Base-by-base conservation (phyloP, 2,113 vertebrate species). In the Steatornis caripensis region DNA sequence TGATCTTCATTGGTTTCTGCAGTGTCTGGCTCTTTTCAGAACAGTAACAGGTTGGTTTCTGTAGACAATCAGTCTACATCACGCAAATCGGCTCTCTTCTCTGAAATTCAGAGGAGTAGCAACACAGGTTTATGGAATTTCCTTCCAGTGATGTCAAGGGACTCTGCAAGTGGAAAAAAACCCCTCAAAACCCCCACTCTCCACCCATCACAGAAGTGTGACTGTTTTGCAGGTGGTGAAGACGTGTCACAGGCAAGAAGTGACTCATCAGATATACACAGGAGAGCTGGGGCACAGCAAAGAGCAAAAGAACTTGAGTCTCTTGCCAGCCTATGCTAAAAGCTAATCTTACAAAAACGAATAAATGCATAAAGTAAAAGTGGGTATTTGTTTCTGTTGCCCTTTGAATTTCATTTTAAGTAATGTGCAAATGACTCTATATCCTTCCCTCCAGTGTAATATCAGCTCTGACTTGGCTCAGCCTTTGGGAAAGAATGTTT, bases 21-120 rank as follows among this genome's bases (percentile, higher is more conserved):
- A 79, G 90, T 34, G 49, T 71, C 80, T 96, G 81, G 65, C 78
- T 74, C 86, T 94, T 94, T 78, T 84, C 79, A 87, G 55, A 54
- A 41, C 57, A 70, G 64, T 80, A 90, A 92, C 91, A 95, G 79
- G 79, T 75, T 1, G 0, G 43, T 92, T 96, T 96, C 83, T 91
- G 49, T 84, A 84, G 75, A 46, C 72, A 77, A 95, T 75, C 66
- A 92, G 68, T 61, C 84, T 95, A 45, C 93, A 55, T 92, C 69
- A 34, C 71, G 81, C 83, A 94, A 13, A 90, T 91, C 30, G 65
- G 82, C 80, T 83, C 79, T 93, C 79, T 87, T 94, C 61, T 49
- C 91, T 93, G 89, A 84, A 93, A 70, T 93, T 85, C 85, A 89
- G 82, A 92, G 64, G n/a, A 95, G 74, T 34, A 93, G 84, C 57